Percentiles rank a stretch among this genome's conserved stretches.
These are phyloP conservation scores for Campaea margaritaria DNA, from an alignment of 2,888 invertebrate genomes.

Conservation along the genomic window DNA sequence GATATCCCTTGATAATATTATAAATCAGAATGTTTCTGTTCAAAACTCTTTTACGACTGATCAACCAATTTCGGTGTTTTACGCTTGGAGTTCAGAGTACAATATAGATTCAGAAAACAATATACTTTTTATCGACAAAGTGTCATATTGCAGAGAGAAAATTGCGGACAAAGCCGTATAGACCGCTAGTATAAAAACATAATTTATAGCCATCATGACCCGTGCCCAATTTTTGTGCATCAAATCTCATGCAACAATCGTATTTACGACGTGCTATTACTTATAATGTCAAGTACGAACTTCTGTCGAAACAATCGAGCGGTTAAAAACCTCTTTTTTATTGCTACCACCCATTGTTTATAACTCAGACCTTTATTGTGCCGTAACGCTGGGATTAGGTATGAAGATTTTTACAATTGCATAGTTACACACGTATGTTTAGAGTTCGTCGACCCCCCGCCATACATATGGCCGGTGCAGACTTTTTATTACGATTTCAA, in stretches of 20 bases:
- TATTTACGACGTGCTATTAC: conserved; percentile 49
- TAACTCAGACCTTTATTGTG: conserved; percentile 52
- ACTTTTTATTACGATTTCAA: conserved; percentile 40
- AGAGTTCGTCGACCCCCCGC: conserved; percentile 40
- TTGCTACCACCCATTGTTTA: conserved; percentile 60
- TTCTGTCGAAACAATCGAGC: conserved; percentile 56
- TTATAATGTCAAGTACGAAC: conserved; percentile 55
- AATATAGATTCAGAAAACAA: no score
- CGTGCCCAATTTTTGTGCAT: conserved; percentile 49
- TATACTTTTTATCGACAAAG: no score
- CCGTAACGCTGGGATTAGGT: conserved; percentile 51
- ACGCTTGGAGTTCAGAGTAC: no score
- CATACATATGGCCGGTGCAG: conserved; percentile 40
- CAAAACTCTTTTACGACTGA: no score
- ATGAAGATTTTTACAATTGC: conserved; percentile 56
- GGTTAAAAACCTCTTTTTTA: conserved; percentile 56
- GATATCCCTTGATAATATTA: no score
- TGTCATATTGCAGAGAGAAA: neutral
- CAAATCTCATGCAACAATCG: conserved; percentile 47
- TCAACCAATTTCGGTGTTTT: no score
- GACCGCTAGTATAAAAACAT: neutral
- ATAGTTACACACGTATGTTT: conserved; percentile 40
- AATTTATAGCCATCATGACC: neutral
- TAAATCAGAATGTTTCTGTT: no score
- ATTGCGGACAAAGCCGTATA: neutral